Evolutionary conservation across 2,888 invertebrate genomes (phyloP).

Genomic region (Mythimna lalbum): DNA sequence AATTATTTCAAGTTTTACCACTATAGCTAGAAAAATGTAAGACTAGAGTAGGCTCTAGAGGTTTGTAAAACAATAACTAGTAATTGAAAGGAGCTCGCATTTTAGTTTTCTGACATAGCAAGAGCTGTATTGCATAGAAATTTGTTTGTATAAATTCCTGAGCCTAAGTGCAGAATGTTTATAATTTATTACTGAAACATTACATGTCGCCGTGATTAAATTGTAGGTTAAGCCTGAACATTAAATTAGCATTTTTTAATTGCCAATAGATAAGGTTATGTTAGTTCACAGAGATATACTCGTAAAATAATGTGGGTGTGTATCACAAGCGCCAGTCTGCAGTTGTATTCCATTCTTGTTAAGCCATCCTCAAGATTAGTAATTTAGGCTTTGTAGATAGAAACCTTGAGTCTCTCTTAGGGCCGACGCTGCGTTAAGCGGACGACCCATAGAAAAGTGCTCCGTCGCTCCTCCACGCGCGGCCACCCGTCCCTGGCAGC

Average conservation of each 20-base stretch:
- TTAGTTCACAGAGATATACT: not conserved
- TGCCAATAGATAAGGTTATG: conserved; percentile 9
- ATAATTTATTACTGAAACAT: not conserved
- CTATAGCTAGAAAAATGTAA: conserved; percentile 41
- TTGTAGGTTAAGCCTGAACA: not conserved
- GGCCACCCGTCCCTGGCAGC: too few relatives aligned
- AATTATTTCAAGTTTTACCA: conserved; percentile 30
- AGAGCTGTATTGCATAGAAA: not conserved
- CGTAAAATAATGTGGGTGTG: not conserved
- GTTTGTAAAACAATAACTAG: conserved; percentile 20
- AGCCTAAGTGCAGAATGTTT: conserved; percentile 7
- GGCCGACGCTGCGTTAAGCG: too few relatives aligned
- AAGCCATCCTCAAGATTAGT: not conserved
- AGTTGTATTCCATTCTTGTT: not conserved
- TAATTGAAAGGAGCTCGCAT: not conserved
- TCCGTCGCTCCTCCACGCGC: too few relatives aligned
- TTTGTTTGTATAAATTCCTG: not conserved
- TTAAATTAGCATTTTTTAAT: not conserved
- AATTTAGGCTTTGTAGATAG: not conserved
- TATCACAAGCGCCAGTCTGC: not conserved
- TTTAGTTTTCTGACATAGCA: conserved; percentile 11
- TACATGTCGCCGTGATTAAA: not conserved
- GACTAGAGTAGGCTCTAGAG: conserved; percentile 19
- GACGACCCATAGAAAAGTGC: too few relatives aligned
- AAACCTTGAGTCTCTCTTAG: not conserved